phyloP scores from a whole-genome alignment of 1,140 invertebrate species.

The Cardiocondyla obscurior region DNA sequence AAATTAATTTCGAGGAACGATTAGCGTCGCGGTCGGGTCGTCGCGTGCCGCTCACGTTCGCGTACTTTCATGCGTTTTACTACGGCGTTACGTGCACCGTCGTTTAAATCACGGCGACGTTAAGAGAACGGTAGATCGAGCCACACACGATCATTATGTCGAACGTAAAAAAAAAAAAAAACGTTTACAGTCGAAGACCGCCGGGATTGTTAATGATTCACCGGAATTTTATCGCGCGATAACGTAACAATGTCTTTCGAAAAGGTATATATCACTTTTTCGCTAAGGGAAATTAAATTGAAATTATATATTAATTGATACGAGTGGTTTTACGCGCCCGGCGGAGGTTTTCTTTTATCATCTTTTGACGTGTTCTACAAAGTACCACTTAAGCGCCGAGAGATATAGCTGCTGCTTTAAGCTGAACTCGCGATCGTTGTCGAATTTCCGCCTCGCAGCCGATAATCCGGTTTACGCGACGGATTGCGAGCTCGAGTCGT shows the following conservation, averaged over 20 bases:
- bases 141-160: conserved; percentile 33
- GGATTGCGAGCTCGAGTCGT: background rate
- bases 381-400: background rate
- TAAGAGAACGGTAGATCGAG: background rate
- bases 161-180: conserved; percentile 64
- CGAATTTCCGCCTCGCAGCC: background rate
- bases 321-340: background rate
- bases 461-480: conserved; percentile 29
- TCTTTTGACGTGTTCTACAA: background rate
- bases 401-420: background rate
- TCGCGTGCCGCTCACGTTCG: conserved; percentile 18
- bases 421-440: background rate
- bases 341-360: background rate
- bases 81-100: background rate
- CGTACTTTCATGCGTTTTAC: conserved; percentile 17
- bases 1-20: conserved; percentile 32
- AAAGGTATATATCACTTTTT: background rate
- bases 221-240: background rate
- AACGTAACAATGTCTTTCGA: background rate
- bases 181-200: conserved; percentile 44
- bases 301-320: background rate
- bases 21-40: conserved; percentile 18
- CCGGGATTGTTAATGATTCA: conserved; percentile 40
- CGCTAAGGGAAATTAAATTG: too few species aligned
- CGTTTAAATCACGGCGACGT: conserved; percentile 21